Evolutionary conservation across 30 jellyfish, hydroid and myxozoan genomes (phyloP), one percentile per base, ranked within the genome.

Genomic region (Morbakka virulenta): DNA sequence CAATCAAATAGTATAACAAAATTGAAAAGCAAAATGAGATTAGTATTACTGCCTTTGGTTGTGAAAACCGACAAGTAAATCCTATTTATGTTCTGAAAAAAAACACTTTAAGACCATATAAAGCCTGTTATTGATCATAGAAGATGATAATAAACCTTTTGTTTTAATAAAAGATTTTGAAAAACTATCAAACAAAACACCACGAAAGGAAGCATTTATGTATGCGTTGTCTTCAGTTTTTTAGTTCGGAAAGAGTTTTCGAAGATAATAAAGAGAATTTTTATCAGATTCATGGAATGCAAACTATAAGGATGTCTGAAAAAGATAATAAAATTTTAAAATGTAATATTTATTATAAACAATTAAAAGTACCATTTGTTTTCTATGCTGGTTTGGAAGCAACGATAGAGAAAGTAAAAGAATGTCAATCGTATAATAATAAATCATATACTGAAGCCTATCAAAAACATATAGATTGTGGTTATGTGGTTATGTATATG

Each of bases 331-430:
- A 69, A n/a, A 32, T 31, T 61, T 33, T 76, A 62, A 32, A 62
- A 17, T 76, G 62, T 29, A 74, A 57, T 12, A 53, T 61, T 52
- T 76, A 61, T 41, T 12, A 76, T n/a, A n/a, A n/a, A n/a, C n/a
- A n/a, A n/a, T n/a, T n/a, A n/a, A n/a, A n/a, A 3, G 25, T 31
- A 67, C 79, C 79, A 48, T 80, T 80, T 51, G 91, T 80, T n/a
- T 47, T 80, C 41, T 80, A 80, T 28, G 91, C 91, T 4, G 88
- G 64, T 32, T 64, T 67, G n/a, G 87, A 69, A 50, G 86, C 86
- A 14, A 74, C 62, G 3, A 74, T 77, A 50, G 86, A 74, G 32
- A 74, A 50, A 68, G 52, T 72, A 25, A 32, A 47, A 2, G 76
- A 35, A 21, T 23, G 76, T 27, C 47, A 28, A 76, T 68, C 67